Evolutionary conservation across 53 echinoderm and acorn worm genomes (phyloP).

Genomic region (Glandiceps talaboti): DNA sequence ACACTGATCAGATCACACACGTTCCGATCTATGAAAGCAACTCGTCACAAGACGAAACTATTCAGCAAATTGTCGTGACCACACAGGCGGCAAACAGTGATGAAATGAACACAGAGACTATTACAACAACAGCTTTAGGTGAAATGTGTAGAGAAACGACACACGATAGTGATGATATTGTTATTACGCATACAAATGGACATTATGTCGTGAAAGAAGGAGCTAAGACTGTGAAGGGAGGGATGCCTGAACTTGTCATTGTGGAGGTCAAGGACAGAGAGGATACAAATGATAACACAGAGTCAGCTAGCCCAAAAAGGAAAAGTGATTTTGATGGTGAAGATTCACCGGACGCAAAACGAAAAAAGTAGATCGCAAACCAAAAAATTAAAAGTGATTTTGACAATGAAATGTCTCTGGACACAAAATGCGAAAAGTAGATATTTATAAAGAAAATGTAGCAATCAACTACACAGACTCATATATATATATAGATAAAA

Average conservation of each 20-base stretch:
- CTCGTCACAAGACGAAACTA: not conserved
- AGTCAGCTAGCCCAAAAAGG: not conserved
- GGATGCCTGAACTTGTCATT: not conserved
- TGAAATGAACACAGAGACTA: not conserved
- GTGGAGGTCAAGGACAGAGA: not conserved
- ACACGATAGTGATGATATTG: not conserved
- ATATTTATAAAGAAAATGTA: too few species aligned
- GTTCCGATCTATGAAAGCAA: not conserved
- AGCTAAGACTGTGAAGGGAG: not conserved
- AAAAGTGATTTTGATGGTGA: not conserved
- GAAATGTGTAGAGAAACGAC: not conserved
- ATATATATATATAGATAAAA: too few species aligned
- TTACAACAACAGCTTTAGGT: not conserved
- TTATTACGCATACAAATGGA: not conserved
- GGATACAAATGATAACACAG: not conserved
- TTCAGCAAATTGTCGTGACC: not conserved
- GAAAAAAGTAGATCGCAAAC: not conserved
- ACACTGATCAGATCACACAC: not conserved
- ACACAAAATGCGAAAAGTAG: too few species aligned
- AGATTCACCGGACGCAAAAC: not conserved
- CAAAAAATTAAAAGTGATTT: too few species aligned
- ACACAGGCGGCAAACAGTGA: not conserved
- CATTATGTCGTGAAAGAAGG: not conserved
- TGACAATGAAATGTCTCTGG: too few species aligned
- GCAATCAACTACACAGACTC: too few species aligned